Base-by-base conservation (phyloP, 2,888 invertebrate species). In the Hypsopygia costalis region DNA sequence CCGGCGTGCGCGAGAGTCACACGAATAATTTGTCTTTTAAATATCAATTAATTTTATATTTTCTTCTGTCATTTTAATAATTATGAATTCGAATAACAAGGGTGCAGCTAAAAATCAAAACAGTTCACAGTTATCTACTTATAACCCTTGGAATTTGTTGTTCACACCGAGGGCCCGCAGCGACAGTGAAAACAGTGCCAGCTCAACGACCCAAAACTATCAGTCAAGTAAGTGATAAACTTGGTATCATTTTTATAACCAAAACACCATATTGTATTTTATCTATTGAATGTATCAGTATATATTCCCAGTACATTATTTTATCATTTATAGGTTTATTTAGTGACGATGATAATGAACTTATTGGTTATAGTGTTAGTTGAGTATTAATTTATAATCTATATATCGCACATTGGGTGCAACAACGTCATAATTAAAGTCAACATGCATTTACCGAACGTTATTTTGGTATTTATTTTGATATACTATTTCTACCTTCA, bases 141-240 rank as follows among this genome's bases (percentile, higher is more conserved):
- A 81, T 50, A 85, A 67, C 47, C 86, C 87, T 27, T 87, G 81
- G 81, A 86, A 80, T 72, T 71, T 85, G 50, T 67, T 86, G 49
- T 86, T 87, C 51, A 80, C 58, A 37, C 52, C 77, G 38, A 72
- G 88, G 58, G 72, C 58, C 36, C 78, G 88, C 22, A 77, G 81
- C 4, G 82, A 78, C 52, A 88, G 88, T 71, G 88, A 87, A 61
- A 82, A 69, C 49, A 88, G 87, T 64, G 70, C 64, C 36, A 69
- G 63, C 55, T 82, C 85, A 34, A 71, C 41, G 11, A 66, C 70
- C 28, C 69, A 72, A 56, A 78, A 56, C 51, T 73, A 65, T 47
- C 75, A 77, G 56, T 49, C 78, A 61, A 74, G 87, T 86, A 61
- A 68, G 75, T 36, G 6, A 28, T 20, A 16, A n/a, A 16, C 20